Conservation (phyloP, 1,140 invertebrate species). For the Zophobas morio region DNA sequence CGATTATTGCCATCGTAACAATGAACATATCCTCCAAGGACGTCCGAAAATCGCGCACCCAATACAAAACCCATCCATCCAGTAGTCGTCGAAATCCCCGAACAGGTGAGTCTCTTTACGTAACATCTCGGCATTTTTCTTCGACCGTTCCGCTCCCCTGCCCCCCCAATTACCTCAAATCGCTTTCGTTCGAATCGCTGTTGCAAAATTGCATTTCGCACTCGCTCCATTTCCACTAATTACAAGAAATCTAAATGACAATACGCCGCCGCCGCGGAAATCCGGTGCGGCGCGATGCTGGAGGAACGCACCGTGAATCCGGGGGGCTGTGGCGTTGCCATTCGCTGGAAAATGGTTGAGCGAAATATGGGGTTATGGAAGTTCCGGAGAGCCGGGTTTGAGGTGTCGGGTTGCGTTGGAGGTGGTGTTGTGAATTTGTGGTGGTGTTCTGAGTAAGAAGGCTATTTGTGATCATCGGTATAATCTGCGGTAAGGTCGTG, state of each 20-base stretch:
- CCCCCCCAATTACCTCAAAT: not conserved
- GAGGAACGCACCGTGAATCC: constrained; percentile 10
- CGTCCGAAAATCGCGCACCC: not conserved
- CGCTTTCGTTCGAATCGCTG: not conserved
- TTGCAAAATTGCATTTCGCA: not conserved
- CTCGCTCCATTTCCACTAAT: constrained; percentile 29
- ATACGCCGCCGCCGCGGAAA: not conserved
- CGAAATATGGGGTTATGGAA: too few species aligned
- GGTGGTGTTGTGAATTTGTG: too few species aligned
- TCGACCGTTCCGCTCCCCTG: not conserved
- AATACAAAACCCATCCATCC: not conserved
- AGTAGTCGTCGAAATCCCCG: not conserved
- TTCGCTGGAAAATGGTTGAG: too few species aligned
- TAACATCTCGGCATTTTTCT: not conserved
- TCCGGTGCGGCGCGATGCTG: not conserved
- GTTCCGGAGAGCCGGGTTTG: too few species aligned
- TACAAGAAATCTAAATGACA: constrained; percentile 22
- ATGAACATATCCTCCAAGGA: constrained; percentile 15
- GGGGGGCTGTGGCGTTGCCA: not conserved
- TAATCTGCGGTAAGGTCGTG: too few species aligned
- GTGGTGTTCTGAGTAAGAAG: too few species aligned
- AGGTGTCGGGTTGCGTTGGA: too few species aligned
- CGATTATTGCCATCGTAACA: constrained; percentile 10
- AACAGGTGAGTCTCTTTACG: not conserved
- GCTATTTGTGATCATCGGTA: too few species aligned